Percentiles rank a stretch among this genome's conserved stretches.
phyloP scores from a whole-genome alignment of 2,113 vertebrate species.

The Pygoscelis adeliae region DNA sequence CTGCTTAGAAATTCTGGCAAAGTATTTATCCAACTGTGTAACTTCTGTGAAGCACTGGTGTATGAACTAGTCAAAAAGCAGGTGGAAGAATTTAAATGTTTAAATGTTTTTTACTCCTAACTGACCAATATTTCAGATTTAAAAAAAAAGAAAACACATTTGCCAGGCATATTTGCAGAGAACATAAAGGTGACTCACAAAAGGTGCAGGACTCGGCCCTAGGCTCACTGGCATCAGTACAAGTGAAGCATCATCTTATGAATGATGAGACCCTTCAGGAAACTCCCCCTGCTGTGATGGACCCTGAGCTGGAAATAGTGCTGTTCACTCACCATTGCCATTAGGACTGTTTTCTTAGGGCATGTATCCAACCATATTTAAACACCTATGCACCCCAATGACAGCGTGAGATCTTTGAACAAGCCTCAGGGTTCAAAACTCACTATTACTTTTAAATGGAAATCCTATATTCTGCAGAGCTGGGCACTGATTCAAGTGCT shows the following conservation, averaged over 20 bases:
- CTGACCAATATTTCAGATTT: not conserved
- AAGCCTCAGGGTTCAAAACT: not conserved
- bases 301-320: not conserved
- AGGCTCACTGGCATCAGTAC: not conserved
- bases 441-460: not conserved
- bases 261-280: not conserved
- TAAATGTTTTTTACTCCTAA: not conserved
- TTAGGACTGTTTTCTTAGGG: not conserved
- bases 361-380: not conserved
- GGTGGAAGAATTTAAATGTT: not conserved
- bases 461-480: not conserved
- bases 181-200: not conserved
- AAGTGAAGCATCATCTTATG: not conserved
- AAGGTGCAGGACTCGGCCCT: not conserved
- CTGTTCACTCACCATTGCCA: not conserved
- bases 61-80: not conserved
- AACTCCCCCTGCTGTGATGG: not conserved
- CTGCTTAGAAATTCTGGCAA: not conserved
- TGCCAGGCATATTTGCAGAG: not conserved
- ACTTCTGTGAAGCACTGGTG: not conserved
- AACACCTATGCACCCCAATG: not conserved
- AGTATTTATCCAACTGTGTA: not conserved
- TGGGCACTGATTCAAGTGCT: not conserved
- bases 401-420: not conserved
- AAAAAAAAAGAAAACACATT: rapidly evolving